Evolutionary conservation across 2,888 invertebrate species (phyloP), one percentile per base, ranked within the genome.

Genomic region (Ophonus ardosiacus): DNA sequence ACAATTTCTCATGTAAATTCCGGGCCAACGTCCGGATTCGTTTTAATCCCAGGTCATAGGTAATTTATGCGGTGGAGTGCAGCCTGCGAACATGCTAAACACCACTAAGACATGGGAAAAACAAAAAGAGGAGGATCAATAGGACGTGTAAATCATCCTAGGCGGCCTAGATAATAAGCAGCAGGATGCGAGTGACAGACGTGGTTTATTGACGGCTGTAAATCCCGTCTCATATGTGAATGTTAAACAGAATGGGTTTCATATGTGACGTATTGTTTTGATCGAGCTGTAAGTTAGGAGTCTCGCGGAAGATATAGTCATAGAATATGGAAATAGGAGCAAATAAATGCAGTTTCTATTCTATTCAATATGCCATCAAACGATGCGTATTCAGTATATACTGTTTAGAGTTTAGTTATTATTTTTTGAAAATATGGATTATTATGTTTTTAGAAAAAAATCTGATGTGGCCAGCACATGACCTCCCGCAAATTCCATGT

Each of bases 1-100:
- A 57, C 78, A 78, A 78, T 78, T 78, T 78, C 78, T 57, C 78
- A 78, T 38, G 78, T 57, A 78, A 78, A 78, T 78, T 78, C 78
- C 18, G n/a, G n/a, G 57, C 56, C 24, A 57, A 74, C 43, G 43
- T 74, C 71, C 15, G 71, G 13, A 78, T 78, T 78, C 78, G 24
- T 57, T 78, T 56, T 81, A 81, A 81, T 81, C 81, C 56, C 61
- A 43, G 76, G 38, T 10, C 31, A 56, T 18, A 74, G 71, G 74
- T 61, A 83, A 76, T 83, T 74, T 83, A 83, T 71, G 76, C 59
- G 10, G 18, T 61, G 57, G 76, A 76, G 61, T 61, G 43, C 83
- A 76, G 24, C 31, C 63, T 21, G 63, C 18, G 63, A 63, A 68
- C 68, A 74, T 43, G 43, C 71, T 74, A 74, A 74, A 74, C 71